These are phyloP conservation scores for Harpagus bidentatus DNA, from an alignment of 2,113 vertebrate species.

Conservation along the genomic window DNA sequence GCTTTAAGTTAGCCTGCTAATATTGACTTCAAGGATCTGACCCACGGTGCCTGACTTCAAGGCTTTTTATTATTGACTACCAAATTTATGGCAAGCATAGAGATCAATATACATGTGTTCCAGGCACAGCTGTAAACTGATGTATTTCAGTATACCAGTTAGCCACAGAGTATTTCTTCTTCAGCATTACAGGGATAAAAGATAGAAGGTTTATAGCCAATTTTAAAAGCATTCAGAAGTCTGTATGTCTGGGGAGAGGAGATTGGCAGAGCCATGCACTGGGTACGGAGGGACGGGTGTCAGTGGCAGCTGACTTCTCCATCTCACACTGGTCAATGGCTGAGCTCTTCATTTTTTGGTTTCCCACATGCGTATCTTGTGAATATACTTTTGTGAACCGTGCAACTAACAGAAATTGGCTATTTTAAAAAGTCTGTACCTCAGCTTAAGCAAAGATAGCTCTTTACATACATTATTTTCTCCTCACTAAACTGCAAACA, in stretches of 20 bases:
- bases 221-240: not conserved
- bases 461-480: not conserved
- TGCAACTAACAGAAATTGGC: not conserved
- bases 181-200: not conserved
- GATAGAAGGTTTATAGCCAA: not conserved
- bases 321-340: not conserved
- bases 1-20: not conserved
- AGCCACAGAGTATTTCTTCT: not conserved
- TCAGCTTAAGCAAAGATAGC: not conserved
- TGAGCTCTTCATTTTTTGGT: not conserved
- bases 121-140: not conserved
- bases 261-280: not conserved
- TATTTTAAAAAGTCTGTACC: not conserved
- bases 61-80: not conserved
- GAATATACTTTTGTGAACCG: not conserved
- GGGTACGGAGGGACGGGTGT: not conserved
- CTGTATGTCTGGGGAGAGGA: not conserved
- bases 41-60: not conserved
- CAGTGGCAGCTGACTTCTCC: not conserved
- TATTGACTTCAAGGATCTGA: not conserved
- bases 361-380: fast-evolving
- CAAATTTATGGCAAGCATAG: not conserved
- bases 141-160: not conserved
- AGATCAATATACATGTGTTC: not conserved
- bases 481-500: not conserved